phyloP scores from a whole-genome alignment of 2,888 invertebrate genomes.

The Glaucopsyche alexis region DNA sequence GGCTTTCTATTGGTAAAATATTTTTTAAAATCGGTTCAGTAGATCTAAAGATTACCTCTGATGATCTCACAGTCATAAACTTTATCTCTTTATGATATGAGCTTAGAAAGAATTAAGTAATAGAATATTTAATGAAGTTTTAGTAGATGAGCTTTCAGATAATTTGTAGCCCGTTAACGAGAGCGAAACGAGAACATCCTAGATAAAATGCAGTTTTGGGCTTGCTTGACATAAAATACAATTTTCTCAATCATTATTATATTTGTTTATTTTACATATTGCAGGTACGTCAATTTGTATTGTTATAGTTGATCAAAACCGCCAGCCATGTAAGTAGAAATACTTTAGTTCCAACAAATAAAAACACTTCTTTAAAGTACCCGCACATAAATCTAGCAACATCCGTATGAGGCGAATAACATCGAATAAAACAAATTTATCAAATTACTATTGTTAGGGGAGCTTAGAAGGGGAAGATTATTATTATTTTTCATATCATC shows the following conservation, averaged over 20 bases:
- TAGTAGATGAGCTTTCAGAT: too few relatives aligned
- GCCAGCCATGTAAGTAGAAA: background rate
- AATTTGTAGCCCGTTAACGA: too few relatives aligned
- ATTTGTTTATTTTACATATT: background rate
- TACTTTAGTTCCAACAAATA: background rate
- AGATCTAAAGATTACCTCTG: too few relatives aligned
- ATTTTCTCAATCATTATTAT: background rate
- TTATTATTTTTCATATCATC: slow-evolving; percentile 76
- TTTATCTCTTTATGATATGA: too few relatives aligned
- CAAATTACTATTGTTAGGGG: slow-evolving; percentile 35
- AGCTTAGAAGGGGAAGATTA: slow-evolving; percentile 62
- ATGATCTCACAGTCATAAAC: too few relatives aligned
- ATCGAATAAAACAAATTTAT: slow-evolving; percentile 34
- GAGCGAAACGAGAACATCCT: too few relatives aligned
- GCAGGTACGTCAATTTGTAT: background rate
- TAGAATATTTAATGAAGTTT: too few relatives aligned
- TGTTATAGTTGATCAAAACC: background rate
- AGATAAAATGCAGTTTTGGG: too few relatives aligned
- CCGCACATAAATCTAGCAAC: slow-evolving; percentile 12
- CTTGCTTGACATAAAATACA: background rate
- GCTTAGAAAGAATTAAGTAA: too few relatives aligned
- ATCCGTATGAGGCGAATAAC: slow-evolving; percentile 19
- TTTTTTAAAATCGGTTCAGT: too few relatives aligned
- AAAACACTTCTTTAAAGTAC: background rate
- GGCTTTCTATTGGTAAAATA: too few relatives aligned